phyloP scores from a whole-genome alignment of 2,113 vertebrate genomes.

The Myrmophylax atrothorax region DNA sequence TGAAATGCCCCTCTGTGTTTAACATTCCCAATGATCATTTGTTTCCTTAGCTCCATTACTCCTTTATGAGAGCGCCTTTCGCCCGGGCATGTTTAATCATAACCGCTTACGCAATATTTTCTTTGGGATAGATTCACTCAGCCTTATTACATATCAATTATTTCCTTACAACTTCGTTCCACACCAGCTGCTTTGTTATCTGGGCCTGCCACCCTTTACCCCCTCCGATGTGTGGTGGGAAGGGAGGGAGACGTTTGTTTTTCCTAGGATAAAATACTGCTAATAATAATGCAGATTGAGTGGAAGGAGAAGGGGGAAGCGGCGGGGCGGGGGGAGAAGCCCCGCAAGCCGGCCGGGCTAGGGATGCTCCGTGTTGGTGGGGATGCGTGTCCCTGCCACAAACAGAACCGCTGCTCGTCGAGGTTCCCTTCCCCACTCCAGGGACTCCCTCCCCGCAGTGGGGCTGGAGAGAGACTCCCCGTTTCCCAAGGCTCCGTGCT shows the following conservation, averaged over 20 bases:
- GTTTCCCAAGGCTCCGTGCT: rapidly evolving
- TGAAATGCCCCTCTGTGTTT: slow-evolving; percentile 71
- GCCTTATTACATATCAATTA: slow-evolving; percentile 69
- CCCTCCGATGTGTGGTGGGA: not conserved
- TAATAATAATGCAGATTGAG: slow-evolving; percentile 46
- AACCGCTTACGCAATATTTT: slow-evolving; percentile 76
- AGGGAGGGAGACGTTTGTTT: slow-evolving; percentile 59
- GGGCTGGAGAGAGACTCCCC: rapidly evolving
- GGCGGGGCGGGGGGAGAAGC: not conserved
- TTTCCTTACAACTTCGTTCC: slow-evolving; percentile 58
- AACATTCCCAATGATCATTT: slow-evolving; percentile 68
- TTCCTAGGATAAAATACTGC: slow-evolving; percentile 57
- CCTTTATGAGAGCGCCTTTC: slow-evolving; percentile 60
- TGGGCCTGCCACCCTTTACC: slow-evolving; percentile 30
- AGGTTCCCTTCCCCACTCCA: not conserved
- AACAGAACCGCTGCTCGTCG: rapidly evolving
- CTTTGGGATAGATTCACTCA: slow-evolving; percentile 71
- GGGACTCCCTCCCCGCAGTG: not conserved
- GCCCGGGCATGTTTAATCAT: slow-evolving; percentile 67
- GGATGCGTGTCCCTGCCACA: not conserved
- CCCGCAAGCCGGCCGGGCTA: not conserved
- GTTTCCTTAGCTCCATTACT: slow-evolving; percentile 67
- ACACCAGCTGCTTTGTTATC: slow-evolving; percentile 72
- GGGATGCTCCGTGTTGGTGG: not conserved
- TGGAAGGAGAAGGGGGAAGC: not conserved